Conservation (phyloP, 2,888 invertebrate genomes). For the Physocephala rufipes region DNA sequence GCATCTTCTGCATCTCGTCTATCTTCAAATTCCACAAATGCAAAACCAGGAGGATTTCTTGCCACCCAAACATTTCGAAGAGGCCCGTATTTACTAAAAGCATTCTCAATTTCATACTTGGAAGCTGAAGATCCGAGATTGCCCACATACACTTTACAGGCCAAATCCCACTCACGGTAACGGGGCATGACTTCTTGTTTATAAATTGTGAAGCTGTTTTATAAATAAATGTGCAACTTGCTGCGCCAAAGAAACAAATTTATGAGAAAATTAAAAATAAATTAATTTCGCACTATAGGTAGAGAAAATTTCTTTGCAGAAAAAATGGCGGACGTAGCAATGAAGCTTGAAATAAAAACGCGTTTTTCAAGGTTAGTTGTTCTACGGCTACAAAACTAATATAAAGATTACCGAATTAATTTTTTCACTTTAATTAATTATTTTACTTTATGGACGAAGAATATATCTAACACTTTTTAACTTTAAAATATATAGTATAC, state of each 20-base stretch:
- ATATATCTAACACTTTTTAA: background rate
- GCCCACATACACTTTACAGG: slow-evolving; percentile 90
- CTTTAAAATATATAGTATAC: background rate
- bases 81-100: slow-evolving; percentile 85
- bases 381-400: background rate
- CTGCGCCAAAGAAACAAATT: background rate
- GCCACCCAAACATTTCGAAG: slow-evolving; percentile 91
- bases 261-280: background rate
- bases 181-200: slow-evolving; percentile 59
- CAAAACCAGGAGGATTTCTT: slow-evolving; percentile 88
- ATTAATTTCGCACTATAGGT: background rate
- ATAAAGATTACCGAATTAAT: slow-evolving; percentile 6
- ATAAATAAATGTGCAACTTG: slow-evolving; percentile 25
- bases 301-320: slow-evolving; percentile 24
- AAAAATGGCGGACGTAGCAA: slow-evolving; percentile 24
- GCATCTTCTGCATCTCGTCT: slow-evolving; percentile 86
- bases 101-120: slow-evolving; percentile 84
- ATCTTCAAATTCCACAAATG: slow-evolving; percentile 88
- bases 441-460: background rate
- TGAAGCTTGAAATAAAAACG: background rate
- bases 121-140: slow-evolving; percentile 88
- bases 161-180: slow-evolving; percentile 79
- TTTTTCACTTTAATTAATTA: background rate
- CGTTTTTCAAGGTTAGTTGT: background rate
- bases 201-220: slow-evolving; percentile 26